These are phyloP conservation scores for Salvelinus sp. DNA, from an alignment of 2,113 vertebrate genomes.

Conservation along the genomic window DNA sequence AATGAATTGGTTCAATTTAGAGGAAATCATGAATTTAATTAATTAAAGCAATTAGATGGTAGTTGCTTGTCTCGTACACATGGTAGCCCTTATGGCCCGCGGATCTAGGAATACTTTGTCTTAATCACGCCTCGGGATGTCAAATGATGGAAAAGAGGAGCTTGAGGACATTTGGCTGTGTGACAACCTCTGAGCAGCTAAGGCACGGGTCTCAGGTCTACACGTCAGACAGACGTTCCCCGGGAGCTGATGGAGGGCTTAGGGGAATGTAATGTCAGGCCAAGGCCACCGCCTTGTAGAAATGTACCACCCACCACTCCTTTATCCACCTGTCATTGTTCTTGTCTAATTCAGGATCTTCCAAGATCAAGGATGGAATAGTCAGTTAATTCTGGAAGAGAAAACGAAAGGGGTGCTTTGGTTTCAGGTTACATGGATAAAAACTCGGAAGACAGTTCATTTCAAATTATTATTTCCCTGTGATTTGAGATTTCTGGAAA, in stretches of 20 bases:
- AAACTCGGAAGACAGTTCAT: slow-evolving; percentile 15
- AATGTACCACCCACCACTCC: slow-evolving; percentile 57
- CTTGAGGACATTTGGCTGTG: slow-evolving; percentile 60
- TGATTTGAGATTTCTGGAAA: not conserved
- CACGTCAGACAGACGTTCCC: slow-evolving; percentile 22
- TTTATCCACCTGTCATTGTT: slow-evolving; percentile 59
- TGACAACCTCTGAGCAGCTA: slow-evolving; percentile 36
- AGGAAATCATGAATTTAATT: slow-evolving; percentile 74
- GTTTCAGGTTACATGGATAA: slow-evolving; percentile 4
- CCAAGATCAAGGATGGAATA: slow-evolving; percentile 37
- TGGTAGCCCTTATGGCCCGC: slow-evolving; percentile 54
- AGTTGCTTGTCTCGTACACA: slow-evolving; percentile 42
- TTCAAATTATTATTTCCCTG: not conserved
- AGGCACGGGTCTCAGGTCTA: not conserved
- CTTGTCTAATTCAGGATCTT: slow-evolving; percentile 54
- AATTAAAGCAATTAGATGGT: slow-evolving; percentile 74
- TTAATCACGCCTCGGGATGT: slow-evolving; percentile 64
- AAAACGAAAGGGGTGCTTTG: slow-evolving; percentile 7
- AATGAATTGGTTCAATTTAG: slow-evolving; percentile 76
- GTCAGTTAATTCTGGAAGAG: slow-evolving; percentile 30
- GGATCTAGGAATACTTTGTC: slow-evolving; percentile 65
- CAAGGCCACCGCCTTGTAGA: slow-evolving; percentile 59
- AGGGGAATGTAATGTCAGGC: slow-evolving; percentile 64
- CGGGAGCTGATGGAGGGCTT: slow-evolving; percentile 40
- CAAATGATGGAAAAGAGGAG: slow-evolving; percentile 61